Conservation (phyloP, 2,113 vertebrate genomes). For the Hyaena hyaena region DNA sequence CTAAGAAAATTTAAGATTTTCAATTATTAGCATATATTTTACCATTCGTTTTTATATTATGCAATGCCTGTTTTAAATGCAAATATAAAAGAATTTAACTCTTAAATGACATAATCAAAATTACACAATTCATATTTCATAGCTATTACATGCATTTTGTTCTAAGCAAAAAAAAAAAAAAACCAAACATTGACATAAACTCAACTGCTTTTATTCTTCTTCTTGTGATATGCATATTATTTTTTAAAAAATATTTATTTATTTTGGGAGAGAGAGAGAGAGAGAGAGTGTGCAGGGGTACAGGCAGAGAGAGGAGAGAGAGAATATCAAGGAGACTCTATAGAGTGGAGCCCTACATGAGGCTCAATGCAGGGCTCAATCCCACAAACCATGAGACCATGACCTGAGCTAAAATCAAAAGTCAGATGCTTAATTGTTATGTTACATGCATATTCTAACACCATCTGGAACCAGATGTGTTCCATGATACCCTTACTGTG, state of each 20-base stretch:
- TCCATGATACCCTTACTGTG: not conserved
- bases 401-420: too few species aligned
- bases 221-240: not conserved
- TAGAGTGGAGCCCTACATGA: too few species aligned
- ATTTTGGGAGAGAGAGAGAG: too few species aligned
- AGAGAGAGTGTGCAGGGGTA: too few species aligned
- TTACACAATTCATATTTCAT: not conserved
- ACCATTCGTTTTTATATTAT: not conserved
- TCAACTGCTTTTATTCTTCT: not conserved
- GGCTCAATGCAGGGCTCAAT: too few species aligned
- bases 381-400: too few species aligned
- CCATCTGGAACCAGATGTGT: not conserved
- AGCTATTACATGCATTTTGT: not conserved
- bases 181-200: not conserved
- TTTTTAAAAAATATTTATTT: too few species aligned
- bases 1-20: not conserved
- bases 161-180: not conserved
- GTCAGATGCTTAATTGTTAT: too few species aligned
- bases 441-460: not conserved
- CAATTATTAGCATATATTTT: not conserved
- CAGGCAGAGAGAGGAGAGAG: too few species aligned
- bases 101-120: not conserved
- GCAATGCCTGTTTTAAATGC: not conserved
- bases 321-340: too few species aligned
- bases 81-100: not conserved